Evolutionary conservation across 2,113 vertebrate genomes (phyloP).

Genomic region (Ptilonorhynchus violaceus): DNA sequence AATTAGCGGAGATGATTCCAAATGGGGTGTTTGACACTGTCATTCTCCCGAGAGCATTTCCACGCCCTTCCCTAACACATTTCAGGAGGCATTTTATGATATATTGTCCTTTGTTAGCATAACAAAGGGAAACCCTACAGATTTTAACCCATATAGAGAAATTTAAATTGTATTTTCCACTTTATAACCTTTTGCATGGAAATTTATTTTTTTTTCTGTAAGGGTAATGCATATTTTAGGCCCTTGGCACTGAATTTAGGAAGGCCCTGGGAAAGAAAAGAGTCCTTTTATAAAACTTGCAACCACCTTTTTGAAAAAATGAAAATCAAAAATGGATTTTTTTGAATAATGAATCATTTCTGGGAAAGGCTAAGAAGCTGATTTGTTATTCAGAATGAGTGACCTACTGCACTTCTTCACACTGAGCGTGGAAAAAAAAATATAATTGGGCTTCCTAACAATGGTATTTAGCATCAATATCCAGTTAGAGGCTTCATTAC

Average conservation of each 20-base stretch:
- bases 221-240: not conserved
- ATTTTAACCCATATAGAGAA: not conserved
- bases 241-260: not conserved
- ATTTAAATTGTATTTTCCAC: not conserved
- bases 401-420: conserved; percentile 8
- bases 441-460: conserved; percentile 17
- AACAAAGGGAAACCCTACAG: not conserved
- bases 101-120: not conserved
- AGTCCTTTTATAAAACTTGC: not conserved
- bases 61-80: not conserved
- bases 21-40: not conserved
- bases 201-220: not conserved
- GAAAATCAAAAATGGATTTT: not conserved
- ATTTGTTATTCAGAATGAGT: conserved; percentile 40
- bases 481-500: not conserved
- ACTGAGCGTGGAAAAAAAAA: not conserved
- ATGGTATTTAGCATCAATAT: conserved; percentile 3
- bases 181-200: not conserved
- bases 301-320: not conserved
- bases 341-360: not conserved
- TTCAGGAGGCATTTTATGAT: not conserved
- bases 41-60: not conserved
- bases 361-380: not conserved
- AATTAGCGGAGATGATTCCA: not conserved
- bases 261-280: not conserved